These are phyloP conservation scores for Fistularia tabacaria DNA, from an alignment of 2,797 vertebrate species.

Conservation along the genomic window DNA sequence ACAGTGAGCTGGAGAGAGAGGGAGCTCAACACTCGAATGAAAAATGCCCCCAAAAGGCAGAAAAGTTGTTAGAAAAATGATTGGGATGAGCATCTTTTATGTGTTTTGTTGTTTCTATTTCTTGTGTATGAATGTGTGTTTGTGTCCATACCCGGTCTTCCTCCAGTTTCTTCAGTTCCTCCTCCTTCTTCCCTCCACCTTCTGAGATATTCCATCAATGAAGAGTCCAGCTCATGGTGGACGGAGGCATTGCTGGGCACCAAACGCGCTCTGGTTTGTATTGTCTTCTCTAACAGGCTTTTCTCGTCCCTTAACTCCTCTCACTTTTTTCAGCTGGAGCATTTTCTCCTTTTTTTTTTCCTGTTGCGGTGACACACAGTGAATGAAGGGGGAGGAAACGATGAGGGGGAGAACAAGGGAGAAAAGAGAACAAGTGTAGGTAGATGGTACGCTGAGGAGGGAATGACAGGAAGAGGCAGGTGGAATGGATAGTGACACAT, in stretches of 20 bases:
- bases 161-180: slow-evolving; percentile 28
- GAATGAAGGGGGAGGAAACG: slow-evolving; percentile 31
- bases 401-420: slow-evolving; percentile 24
- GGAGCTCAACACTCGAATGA: slow-evolving; percentile 35
- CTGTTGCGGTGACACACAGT: slow-evolving; percentile 56
- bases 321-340: slow-evolving; percentile 32
- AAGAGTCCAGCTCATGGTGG: slow-evolving; percentile 22
- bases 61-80: slow-evolving; percentile 39
- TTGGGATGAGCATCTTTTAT: slow-evolving; percentile 19
- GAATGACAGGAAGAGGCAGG: slow-evolving; percentile 58
- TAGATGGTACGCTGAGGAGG: slow-evolving; percentile 49
- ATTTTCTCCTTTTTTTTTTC: slow-evolving; percentile 43
- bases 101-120: slow-evolving; percentile 6
- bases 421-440: slow-evolving; percentile 54
- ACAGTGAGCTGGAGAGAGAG: neutral
- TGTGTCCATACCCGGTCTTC: slow-evolving; percentile 48
- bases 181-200: slow-evolving; percentile 16
- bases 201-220: slow-evolving; percentile 62
- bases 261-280: slow-evolving; percentile 22
- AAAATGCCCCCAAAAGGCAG: slow-evolving; percentile 35
- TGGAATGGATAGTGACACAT: slow-evolving; percentile 68
- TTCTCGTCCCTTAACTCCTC: slow-evolving; percentile 20
- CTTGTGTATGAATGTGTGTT: slow-evolving; percentile 1
- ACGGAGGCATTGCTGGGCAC: slow-evolving; percentile 24
- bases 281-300: slow-evolving; percentile 27